phyloP scores from a whole-genome alignment of 2,113 vertebrate genomes.

The Mirounga angustirostris region DNA sequence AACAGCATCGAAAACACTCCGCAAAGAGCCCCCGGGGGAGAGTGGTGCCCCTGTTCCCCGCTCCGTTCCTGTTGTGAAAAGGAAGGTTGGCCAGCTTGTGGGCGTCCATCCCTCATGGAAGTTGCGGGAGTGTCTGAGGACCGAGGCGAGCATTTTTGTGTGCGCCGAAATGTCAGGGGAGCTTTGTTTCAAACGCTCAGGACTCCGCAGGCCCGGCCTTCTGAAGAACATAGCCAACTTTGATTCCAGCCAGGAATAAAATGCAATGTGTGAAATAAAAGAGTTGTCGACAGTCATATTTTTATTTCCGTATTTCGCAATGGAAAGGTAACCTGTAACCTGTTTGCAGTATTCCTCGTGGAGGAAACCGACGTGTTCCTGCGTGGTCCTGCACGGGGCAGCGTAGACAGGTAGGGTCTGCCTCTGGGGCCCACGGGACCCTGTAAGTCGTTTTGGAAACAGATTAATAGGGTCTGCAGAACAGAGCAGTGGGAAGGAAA shows the following conservation, averaged over 20 bases:
- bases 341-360: background rate
- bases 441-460: background rate
- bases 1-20: background rate
- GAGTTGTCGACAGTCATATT: constrained; percentile 45
- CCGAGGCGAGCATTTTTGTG: constrained; percentile 73
- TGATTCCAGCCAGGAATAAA: constrained; percentile 82
- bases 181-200: constrained; percentile 77
- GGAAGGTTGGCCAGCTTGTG: constrained; percentile 65
- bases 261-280: constrained; percentile 59
- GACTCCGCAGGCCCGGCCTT: constrained; percentile 70
- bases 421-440: background rate
- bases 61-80: background rate
- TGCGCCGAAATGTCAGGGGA: constrained; percentile 76
- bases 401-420: constrained; percentile 37
- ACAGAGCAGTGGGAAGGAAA: no score
- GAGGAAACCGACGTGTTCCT: constrained; percentile 50
- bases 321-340: background rate
- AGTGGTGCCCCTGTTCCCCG: rapidly evolving
- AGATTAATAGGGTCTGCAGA: rapidly evolving
- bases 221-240: constrained; percentile 77
- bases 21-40: background rate
- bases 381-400: background rate
- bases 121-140: constrained; percentile 66
- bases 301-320: constrained; percentile 63
- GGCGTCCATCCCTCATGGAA: constrained; percentile 53